Percentiles rank a stretch among this genome's conserved stretches.
Conservation (phyloP, 1,140 invertebrate genomes). For the Drosophila malerkotliana region DNA sequence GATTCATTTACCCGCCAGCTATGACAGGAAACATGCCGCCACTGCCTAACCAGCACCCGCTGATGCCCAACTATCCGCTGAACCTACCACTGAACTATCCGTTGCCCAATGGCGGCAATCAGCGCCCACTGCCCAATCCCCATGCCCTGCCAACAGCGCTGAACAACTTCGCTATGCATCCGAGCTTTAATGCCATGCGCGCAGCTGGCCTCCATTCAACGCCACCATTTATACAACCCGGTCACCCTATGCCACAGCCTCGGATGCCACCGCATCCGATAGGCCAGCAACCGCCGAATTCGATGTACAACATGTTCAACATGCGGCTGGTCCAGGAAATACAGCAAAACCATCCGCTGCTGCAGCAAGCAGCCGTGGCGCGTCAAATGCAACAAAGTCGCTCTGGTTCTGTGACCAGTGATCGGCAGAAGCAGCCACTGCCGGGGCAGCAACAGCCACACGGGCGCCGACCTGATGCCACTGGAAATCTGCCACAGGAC, state of each 20-base stretch:
- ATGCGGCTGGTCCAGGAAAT: conserved; percentile 85
- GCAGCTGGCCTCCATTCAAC: conserved; percentile 79
- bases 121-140: conserved; percentile 82
- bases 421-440: conserved; percentile 49
- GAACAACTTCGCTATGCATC: conserved; percentile 83
- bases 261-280: conserved; percentile 60
- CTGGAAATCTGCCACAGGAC: conserved; percentile 74
- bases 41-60: conserved; percentile 54
- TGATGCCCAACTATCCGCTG: conserved; percentile 60
- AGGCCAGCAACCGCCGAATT: conserved; percentile 71
- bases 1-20: conserved; percentile 66
- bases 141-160: conserved; percentile 80
- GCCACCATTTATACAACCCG: conserved; percentile 83
- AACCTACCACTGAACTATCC: conserved; percentile 69
- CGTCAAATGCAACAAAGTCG: conserved; percentile 65
- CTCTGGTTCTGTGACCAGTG: conserved; percentile 26
- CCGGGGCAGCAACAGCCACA: conserved; percentile 51
- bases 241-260: conserved; percentile 64
- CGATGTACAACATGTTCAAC: conserved; percentile 82
- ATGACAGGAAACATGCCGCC: conserved; percentile 56
- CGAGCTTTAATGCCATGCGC: conserved; percentile 83
- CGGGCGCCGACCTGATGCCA: conserved; percentile 52
- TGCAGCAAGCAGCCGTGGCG: conserved; percentile 72
- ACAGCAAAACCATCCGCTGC: conserved; percentile 86
- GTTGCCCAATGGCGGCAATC: conserved; percentile 36